phyloP scores from a whole-genome alignment of 2,113 vertebrate species.

The Strix aluco region DNA sequence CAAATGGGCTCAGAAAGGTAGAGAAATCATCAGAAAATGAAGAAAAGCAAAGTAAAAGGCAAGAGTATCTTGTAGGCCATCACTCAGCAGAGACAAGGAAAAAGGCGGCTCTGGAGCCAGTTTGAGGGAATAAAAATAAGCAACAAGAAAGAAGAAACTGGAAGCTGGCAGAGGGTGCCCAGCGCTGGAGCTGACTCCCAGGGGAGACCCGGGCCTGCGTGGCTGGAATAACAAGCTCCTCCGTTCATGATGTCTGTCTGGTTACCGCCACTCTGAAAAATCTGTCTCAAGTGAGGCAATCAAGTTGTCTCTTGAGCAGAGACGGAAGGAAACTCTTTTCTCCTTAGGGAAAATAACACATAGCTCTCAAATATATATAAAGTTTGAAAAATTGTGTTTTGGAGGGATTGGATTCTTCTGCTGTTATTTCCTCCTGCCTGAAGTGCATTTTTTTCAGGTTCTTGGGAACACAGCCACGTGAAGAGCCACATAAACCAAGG shows the following conservation, averaged over 20 bases:
- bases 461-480: neutral
- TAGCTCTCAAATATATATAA: conserved; percentile 30
- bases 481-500: neutral
- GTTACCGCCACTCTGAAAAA: conserved; percentile 33
- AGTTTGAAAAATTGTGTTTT: conserved; percentile 26
- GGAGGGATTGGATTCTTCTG: neutral
- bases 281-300: conserved; percentile 54
- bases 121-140: neutral
- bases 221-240: conserved; percentile 24
- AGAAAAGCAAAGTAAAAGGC: neutral
- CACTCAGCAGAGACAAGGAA: neutral
- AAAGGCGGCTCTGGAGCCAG: neutral
- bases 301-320: conserved; percentile 52
- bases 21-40: neutral
- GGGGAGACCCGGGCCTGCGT: neutral
- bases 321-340: conserved; percentile 30
- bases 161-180: neutral
- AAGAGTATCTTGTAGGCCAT: neutral
- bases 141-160: neutral
- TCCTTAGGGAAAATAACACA: conserved; percentile 21
- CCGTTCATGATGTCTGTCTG: neutral
- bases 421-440: neutral
- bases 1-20: neutral
- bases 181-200: neutral
- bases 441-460: neutral